Percentiles rank a stretch among this genome's conserved stretches.
Evolutionary conservation across 2,888 invertebrate genomes (phyloP).

Genomic region (Calliphora vomitoria): DNA sequence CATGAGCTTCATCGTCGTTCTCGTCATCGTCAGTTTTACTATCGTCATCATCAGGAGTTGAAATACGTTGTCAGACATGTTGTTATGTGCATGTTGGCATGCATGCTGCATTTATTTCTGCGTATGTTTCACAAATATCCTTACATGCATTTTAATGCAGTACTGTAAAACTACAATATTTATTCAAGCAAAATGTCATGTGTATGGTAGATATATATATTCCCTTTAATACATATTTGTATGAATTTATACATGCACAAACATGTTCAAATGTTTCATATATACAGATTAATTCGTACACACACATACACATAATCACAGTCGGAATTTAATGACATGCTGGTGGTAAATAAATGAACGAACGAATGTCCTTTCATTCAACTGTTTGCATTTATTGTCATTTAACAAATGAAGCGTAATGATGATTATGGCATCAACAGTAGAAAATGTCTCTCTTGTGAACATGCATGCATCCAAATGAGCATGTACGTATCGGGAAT

Average conservation of each 20-base stretch:
- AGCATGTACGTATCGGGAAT: not conserved
- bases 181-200: conserved; percentile 53
- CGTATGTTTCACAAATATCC: conserved; percentile 21
- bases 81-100: not conserved
- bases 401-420: conserved; percentile 70
- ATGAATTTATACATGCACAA: conserved; percentile 54
- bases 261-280: conserved; percentile 38
- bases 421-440: conserved; percentile 62
- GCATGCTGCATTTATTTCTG: not conserved
- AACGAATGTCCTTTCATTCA: conserved; percentile 53
- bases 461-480: not conserved
- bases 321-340: conserved; percentile 53
- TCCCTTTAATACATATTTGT: conserved; percentile 44
- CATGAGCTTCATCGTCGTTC: conserved; percentile 3
- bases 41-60: conserved; percentile 26
- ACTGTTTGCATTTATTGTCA: conserved; percentile 62
- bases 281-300: not conserved
- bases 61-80: conserved; percentile 53
- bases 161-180: conserved; percentile 40
- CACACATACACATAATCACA: not conserved
- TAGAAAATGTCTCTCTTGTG: not conserved
- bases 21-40: conserved; percentile 2
- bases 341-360: conserved; percentile 45
- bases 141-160: conserved; percentile 48
- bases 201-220: conserved; percentile 24